Base-by-base conservation (phyloP, 2,797 vertebrate species). In the Notolepis coatsorum region DNA sequence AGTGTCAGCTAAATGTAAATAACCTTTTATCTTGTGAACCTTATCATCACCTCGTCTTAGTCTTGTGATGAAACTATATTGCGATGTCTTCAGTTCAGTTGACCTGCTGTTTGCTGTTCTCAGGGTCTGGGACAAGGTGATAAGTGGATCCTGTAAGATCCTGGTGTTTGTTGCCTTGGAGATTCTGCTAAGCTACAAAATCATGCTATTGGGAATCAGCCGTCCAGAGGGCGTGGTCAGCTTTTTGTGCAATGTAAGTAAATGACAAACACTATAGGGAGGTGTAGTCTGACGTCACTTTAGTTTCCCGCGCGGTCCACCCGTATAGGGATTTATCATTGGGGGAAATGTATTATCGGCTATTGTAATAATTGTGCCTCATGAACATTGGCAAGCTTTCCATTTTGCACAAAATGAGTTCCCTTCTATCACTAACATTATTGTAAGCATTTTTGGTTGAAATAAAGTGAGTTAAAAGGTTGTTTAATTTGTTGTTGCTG, bases 91-190 rank as follows among this genome's bases (percentile, higher is more conserved):
- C 7, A n/a, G 10, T 25, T 49, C 6, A 66, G 4, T 18, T 2
- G 12, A n/a, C n/a, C n/a, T n/a, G n/a, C n/a, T n/a, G n/a, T n/a
- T n/a, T n/a, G n/a, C n/a, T n/a, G n/a, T n/a, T n/a, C 75, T 5
- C 47, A 99, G 98, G 84, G 94, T 99, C 60, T 99, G 98, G 97
- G 98, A 99, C 90, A 99, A 99, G 84, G 94, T 99, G 73, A 93
- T 99, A 71, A 99, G 97, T 27, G 98, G 98, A 61, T 99, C 97
- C 69, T 99, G 97, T 89, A 99, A 99, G 90, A 97, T 99, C 84
- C 89, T 99, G 5, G 95, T 97, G 58, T 99, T 99, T 53, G 95
- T 99, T 54, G 96, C 96, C 28, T 58, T 99, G 85, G 98, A 98
- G 88, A 98, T 99, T 77, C 79, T 99, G 62, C 83, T 99, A 71